Evolutionary conservation across 2,113 vertebrate genomes (phyloP).

Genomic region (Chloropsis hardwickii): DNA sequence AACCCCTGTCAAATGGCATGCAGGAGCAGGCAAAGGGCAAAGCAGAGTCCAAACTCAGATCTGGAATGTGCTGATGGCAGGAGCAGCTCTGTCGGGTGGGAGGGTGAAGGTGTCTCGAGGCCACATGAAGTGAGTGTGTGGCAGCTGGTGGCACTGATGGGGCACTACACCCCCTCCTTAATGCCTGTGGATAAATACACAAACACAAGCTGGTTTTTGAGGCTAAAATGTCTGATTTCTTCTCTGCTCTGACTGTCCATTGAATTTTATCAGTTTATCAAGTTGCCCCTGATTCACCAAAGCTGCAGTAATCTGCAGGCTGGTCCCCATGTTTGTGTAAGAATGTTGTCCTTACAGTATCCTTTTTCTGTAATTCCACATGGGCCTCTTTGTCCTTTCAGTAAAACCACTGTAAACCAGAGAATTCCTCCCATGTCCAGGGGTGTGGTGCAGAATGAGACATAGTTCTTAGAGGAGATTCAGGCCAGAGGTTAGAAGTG

Average conservation of each 20-base stretch:
- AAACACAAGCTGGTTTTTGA: rapidly evolving
- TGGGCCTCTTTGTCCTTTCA: background rate
- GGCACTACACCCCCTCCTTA: background rate
- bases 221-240: background rate
- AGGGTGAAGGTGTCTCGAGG: background rate
- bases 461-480: background rate
- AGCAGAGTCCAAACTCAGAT: background rate
- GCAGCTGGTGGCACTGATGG: background rate
- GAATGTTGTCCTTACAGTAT: background rate
- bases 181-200: background rate
- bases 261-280: background rate
- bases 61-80: background rate
- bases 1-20: background rate
- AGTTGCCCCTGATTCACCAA: background rate
- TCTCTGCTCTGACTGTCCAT: background rate
- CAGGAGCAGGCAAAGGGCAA: background rate
- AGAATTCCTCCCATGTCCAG: background rate
- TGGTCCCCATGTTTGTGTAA: background rate
- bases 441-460: background rate
- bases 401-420: background rate
- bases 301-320: background rate
- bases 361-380: background rate
- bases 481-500: background rate
- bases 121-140: background rate
- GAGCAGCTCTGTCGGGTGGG: background rate